Evolutionary conservation across 2,797 vertebrate species (phyloP), one percentile per base, ranked within the genome.

Genomic region (Lagorchestes hirsutus): DNA sequence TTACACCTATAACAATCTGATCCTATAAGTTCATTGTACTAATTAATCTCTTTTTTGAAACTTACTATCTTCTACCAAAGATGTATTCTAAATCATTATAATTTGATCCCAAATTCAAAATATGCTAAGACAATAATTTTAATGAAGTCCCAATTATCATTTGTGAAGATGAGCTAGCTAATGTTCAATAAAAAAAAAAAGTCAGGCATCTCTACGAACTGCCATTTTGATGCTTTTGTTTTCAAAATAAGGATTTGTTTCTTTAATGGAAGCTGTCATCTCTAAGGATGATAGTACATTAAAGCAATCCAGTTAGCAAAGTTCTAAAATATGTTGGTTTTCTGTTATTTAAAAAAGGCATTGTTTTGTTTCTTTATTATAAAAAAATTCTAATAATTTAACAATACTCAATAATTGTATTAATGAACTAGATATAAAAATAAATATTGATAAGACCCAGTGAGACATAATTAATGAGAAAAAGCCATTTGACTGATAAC

Each of bases 41-140:
- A 57, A 93, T n/a, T 94, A 50, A 40, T 67, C 11, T 55, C 22
- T 58, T 54, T 40, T 54, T 11, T 10, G 55, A 29, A 74, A 55
- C 16, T 92, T 92, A 93, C 55, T 9, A 46, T 16, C 4, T 91
- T 96, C 46, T 91, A 82, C 91, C 62, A 31, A 50, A 16, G 34
- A 87, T 46, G 91, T 93, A 93, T 10, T 56, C 92, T 92, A 92
- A 96, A 94, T 90, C 92, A 90, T 55, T 92, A 67, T 57, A 67
- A 50, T 28, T 52, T 92, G 90, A 95, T 94, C 55, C 10, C 54
- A 95, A 96, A 58, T 93, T 50, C 22, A 87, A 87, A 50, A 27
- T 50, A 50, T 4, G 27, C 3, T 24, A 11, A 87, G 40, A 27
- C 50, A 50, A 50, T 11, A 82, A 46, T 10, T 50, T 87, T 50